Evolutionary conservation across 2,888 invertebrate species (phyloP).

Genomic region (Pomacea canaliculata): DNA sequence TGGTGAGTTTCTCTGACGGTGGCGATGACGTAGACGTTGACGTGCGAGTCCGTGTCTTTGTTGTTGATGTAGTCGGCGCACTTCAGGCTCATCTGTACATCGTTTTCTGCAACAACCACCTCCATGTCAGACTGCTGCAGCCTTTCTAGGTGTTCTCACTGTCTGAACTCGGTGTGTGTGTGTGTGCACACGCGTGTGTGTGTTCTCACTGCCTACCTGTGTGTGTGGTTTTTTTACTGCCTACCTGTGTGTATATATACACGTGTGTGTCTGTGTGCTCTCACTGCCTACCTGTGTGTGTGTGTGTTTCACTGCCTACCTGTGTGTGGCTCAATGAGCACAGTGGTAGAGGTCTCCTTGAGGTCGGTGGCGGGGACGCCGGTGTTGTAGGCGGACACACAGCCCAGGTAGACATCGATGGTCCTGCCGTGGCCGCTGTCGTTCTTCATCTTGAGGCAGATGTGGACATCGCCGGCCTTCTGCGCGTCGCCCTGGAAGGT

Average conservation of each 20-base stretch:
- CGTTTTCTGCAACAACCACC: conserved; percentile 45
- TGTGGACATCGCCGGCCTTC: conserved; percentile 50
- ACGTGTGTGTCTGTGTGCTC: no score
- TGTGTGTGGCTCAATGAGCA: conserved; percentile 70
- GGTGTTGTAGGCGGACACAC: conserved; percentile 59
- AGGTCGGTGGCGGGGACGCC: conserved; percentile 58
- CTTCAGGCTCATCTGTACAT: conserved; percentile 47
- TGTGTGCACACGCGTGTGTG: no score
- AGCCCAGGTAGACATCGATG: conserved; percentile 52
- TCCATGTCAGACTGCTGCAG: no score
- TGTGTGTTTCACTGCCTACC: conserved; percentile 37
- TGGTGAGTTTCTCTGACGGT: conserved; percentile 60
- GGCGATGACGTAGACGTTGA: conserved; percentile 59
- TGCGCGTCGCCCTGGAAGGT: conserved; percentile 44
- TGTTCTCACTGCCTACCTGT: no score
- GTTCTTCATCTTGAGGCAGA: conserved; percentile 54
- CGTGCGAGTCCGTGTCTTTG: conserved; percentile 61
- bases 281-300: conserved; percentile 47
- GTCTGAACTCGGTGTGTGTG: no score
- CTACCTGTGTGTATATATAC: no score
- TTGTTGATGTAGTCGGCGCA: conserved; percentile 53
- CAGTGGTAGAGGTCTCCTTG: conserved; percentile 46
- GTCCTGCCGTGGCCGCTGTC: conserved; percentile 47
- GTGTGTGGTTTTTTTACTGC: no score
- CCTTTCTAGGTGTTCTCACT: no score